phyloP scores from a whole-genome alignment of 2,888 invertebrate genomes.

The Ichneumoninae sp. region DNA sequence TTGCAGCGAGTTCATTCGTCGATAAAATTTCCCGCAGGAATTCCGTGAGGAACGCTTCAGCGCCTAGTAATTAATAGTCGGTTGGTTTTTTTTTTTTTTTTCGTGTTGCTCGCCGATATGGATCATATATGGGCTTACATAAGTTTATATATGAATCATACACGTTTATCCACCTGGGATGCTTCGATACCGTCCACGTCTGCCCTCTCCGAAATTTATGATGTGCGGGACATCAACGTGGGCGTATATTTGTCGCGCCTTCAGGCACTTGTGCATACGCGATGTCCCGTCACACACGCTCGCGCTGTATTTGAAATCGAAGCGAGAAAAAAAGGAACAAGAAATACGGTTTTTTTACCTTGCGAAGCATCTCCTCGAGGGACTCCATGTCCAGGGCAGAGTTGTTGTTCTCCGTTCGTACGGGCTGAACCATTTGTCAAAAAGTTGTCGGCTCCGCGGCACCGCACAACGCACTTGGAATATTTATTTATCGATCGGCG shows the following conservation, averaged over 20 bases:
- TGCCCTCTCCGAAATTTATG: constrained; percentile 1
- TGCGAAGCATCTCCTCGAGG: constrained; percentile 91
- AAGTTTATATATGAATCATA: constrained; percentile 6
- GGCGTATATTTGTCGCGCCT: not conserved
- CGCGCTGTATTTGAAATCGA: constrained; percentile 8
- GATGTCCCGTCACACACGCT: not conserved
- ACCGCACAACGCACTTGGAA: constrained; percentile 60
- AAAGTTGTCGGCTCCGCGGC: constrained; percentile 60
- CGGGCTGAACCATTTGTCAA: constrained; percentile 83
- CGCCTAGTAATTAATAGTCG: not conserved
- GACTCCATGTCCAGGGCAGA: constrained; percentile 90
- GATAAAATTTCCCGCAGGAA: not conserved
- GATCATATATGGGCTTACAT: not conserved
- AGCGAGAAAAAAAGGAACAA: constrained; percentile 19
- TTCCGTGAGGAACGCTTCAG: not conserved
- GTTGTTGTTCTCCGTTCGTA: constrained; percentile 86
- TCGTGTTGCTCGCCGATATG: not conserved
- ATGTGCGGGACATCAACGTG: not conserved
- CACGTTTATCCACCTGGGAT: constrained; percentile 5
- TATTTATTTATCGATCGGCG: constrained; percentile 39
- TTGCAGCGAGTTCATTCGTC: not conserved
- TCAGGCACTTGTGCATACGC: constrained; percentile 14
- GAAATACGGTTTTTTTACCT: constrained; percentile 85
- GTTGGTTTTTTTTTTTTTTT: not conserved
- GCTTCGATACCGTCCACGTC: constrained; percentile 9